phyloP scores from a whole-genome alignment of 2,888 invertebrate species.

The Drosophila cracens region DNA sequence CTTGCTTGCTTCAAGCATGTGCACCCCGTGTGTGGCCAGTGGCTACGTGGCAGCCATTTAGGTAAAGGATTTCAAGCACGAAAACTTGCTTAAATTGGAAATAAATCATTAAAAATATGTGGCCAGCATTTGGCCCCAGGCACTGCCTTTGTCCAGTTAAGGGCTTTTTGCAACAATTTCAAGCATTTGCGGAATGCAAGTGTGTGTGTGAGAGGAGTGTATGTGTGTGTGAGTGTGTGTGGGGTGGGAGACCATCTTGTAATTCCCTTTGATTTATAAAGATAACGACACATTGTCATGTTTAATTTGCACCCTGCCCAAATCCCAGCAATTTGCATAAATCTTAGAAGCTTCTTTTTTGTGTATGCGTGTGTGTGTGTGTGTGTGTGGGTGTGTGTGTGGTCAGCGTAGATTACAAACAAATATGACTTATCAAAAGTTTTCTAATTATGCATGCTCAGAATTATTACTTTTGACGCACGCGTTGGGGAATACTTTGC shows the following conservation, averaged over 20 bases:
- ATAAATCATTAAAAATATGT: slow-evolving; percentile 83
- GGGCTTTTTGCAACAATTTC: slow-evolving; percentile 55
- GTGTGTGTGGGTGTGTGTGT: background rate
- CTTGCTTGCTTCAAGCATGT: slow-evolving; percentile 10
- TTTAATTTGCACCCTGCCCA: slow-evolving; percentile 58
- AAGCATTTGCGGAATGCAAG: slow-evolving; percentile 48
- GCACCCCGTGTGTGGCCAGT: slow-evolving; percentile 37
- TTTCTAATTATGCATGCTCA: slow-evolving; percentile 76
- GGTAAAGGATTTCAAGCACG: slow-evolving; percentile 70
- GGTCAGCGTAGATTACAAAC: slow-evolving; percentile 47
- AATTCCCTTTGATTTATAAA: slow-evolving; percentile 82
- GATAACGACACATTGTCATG: slow-evolving; percentile 74
- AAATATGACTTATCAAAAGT: slow-evolving; percentile 72
- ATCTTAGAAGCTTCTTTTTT: slow-evolving; percentile 41
- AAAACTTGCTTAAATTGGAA: slow-evolving; percentile 78
- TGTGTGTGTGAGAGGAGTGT: background rate
- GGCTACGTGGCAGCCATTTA: slow-evolving; percentile 52
- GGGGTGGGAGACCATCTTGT: slow-evolving; percentile 45
- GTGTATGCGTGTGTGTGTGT: slow-evolving; percentile 9
- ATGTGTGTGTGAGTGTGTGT: slow-evolving; percentile 5
- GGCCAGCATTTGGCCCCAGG: slow-evolving; percentile 13
- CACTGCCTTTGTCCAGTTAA: slow-evolving; percentile 49
- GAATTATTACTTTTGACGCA: slow-evolving; percentile 57
- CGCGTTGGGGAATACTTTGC: slow-evolving; percentile 7
- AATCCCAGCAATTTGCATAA: slow-evolving; percentile 40